Percentiles rank a stretch among this genome's conserved stretches.
These are phyloP conservation scores for Macheiramphus alcinus DNA, from an alignment of 2,113 vertebrate species.

Conservation along the genomic window DNA sequence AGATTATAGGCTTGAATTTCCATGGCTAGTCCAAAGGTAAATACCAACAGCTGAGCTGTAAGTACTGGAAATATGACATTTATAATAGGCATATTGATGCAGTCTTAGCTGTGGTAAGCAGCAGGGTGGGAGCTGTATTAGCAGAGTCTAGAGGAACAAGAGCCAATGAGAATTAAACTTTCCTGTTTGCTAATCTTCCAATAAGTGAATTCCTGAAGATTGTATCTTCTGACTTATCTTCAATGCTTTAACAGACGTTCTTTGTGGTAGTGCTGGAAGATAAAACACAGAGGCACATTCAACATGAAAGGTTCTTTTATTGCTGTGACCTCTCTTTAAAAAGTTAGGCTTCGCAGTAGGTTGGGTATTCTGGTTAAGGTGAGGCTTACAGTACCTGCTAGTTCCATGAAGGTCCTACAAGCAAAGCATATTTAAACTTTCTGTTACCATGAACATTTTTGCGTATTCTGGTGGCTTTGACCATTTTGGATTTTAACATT, in stretches of 20 bases:
- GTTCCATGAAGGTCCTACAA: background rate
- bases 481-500: background rate
- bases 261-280: background rate
- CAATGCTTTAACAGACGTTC: background rate
- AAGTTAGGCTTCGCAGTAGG: background rate
- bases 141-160: background rate
- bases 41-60: conserved; percentile 34
- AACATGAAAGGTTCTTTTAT: background rate
- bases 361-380: background rate
- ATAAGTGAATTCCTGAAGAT: conserved; percentile 4
- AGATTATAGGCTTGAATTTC: conserved; percentile 18
- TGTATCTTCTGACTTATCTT: conserved; percentile 20
- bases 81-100: conserved; percentile 29
- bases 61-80: conserved; percentile 46
- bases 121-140: background rate
- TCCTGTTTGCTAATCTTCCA: background rate
- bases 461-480: background rate
- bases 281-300: background rate
- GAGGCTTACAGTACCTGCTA: background rate
- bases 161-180: conserved; percentile 25
- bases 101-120: background rate
- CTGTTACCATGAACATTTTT: background rate
- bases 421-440: background rate
- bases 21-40: conserved; percentile 33
- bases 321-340: background rate